Conservation (phyloP, 2,113 vertebrate species). For the Pachyramphus minor region DNA sequence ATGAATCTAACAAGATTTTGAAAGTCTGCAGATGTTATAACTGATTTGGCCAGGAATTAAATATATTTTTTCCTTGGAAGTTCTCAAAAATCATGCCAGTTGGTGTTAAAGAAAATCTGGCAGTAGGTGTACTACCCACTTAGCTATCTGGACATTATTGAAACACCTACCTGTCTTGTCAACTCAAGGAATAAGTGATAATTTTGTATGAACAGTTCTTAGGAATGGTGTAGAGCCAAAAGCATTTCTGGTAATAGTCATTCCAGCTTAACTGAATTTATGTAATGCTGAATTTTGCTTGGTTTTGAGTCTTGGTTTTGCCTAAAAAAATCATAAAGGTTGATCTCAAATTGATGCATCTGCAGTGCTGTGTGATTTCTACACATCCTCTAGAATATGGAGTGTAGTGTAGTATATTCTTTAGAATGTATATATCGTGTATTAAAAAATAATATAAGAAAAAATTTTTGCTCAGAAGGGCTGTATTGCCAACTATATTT, state of each 20-base stretch:
- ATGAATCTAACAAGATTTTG: neutral
- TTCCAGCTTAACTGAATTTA: neutral
- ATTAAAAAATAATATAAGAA: neutral
- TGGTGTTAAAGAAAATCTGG: neutral
- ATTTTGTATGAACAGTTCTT: neutral
- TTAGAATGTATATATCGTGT: neutral
- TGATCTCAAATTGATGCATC: neutral
- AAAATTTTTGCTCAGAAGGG: neutral
- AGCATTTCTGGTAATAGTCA: neutral
- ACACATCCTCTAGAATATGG: neutral
- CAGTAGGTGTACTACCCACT: neutral
- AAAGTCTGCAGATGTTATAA: neutral
- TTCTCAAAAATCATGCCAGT: neutral
- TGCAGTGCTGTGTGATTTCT: neutral
- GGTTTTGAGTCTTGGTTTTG: too few species aligned
- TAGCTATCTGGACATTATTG: neutral
- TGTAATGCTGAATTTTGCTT: neutral
- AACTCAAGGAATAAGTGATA: neutral
- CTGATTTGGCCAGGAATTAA: neutral
- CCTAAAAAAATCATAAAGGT: neutral
- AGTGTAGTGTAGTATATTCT: neutral
- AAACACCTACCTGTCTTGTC: neutral
- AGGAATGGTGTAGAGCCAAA: neutral
- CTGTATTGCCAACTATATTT: neutral
- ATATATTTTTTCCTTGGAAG: neutral